Evolutionary conservation across 2,113 vertebrate genomes (phyloP).

Genomic region (Centrocercus urophasianus): DNA sequence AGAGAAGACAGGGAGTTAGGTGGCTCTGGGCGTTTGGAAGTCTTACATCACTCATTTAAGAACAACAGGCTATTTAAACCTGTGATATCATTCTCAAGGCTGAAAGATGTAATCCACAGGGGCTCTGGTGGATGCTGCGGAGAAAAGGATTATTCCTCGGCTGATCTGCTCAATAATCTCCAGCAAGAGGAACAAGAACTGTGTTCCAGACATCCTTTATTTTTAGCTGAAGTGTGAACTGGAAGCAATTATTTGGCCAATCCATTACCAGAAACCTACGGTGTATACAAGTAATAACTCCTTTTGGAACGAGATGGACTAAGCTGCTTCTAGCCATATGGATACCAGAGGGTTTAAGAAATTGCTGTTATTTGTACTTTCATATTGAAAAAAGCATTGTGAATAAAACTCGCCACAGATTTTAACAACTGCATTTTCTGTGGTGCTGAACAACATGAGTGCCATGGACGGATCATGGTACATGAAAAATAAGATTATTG

Average conservation of each 20-base stretch:
- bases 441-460: background rate
- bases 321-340: background rate
- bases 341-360: background rate
- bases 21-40: background rate
- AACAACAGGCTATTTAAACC: background rate
- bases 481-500: background rate
- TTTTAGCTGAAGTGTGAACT: background rate
- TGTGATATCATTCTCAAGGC: background rate
- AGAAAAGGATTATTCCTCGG: background rate
- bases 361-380: background rate
- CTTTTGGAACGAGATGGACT: background rate
- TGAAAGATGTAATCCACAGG: background rate
- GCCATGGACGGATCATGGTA: accelerated
- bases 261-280: background rate
- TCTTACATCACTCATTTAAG: background rate
- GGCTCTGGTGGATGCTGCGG: background rate
- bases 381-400: background rate
- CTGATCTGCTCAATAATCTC: background rate
- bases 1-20: background rate
- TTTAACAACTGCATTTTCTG: background rate
- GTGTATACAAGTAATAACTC: background rate
- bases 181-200: background rate
- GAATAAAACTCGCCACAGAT: background rate
- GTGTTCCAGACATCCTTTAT: background rate
- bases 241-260: background rate